Evolutionary conservation across 92 coral and sea anemone species (phyloP), one percentile per base, ranked within the genome.

Genomic region (Pocillopora grandis): DNA sequence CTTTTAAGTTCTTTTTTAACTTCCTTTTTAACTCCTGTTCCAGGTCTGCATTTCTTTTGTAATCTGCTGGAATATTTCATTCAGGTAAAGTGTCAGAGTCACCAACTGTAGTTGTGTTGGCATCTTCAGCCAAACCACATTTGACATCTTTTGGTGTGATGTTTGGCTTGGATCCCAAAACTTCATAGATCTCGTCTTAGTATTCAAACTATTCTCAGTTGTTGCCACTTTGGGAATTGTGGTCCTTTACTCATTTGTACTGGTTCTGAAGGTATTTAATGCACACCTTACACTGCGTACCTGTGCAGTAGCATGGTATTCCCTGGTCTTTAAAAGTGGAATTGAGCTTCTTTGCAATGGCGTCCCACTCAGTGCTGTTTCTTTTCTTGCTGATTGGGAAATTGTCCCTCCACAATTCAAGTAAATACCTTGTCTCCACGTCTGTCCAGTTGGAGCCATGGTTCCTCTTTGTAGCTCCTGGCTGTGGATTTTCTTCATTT

Each of bases 281-380:
- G 65, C 66, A 36, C 16, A 67, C 75, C 79, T 80, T 88, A 48
- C 94, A 91, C 65, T 91, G 91, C 61, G 81, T 31, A 66, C 91
- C 93, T 67, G 88, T 90, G 64, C 89, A 79, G 93, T 58, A 84
- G 76, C 73, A 60, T 68, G 79, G 55, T 13, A 91, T 81, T 27
- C 84, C 88, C 60, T 88, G 85, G 27, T 81, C 85, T 63, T 80
- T 85, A 33, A 87, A 66, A 19, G 58, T 65, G 57, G 61, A 72
- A 49, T 84, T 90, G 61, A 91, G 64, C 66, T 91, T 76, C 62
- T 88, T 91, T 18, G 95, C 88, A 19, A 91, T 90, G 19, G 18
- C 21, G 19, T 84, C 86, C 91, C 77, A 90, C 75, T 78, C 83
- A 21, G 71, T 80, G 82, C 72, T 42, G 59, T 90, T 90, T 76